Percentiles rank a stretch among this genome's conserved stretches.
These are phyloP conservation scores for Bradypodion ventrale DNA, from an alignment of 2,797 vertebrate species.

Conservation along the genomic window DNA sequence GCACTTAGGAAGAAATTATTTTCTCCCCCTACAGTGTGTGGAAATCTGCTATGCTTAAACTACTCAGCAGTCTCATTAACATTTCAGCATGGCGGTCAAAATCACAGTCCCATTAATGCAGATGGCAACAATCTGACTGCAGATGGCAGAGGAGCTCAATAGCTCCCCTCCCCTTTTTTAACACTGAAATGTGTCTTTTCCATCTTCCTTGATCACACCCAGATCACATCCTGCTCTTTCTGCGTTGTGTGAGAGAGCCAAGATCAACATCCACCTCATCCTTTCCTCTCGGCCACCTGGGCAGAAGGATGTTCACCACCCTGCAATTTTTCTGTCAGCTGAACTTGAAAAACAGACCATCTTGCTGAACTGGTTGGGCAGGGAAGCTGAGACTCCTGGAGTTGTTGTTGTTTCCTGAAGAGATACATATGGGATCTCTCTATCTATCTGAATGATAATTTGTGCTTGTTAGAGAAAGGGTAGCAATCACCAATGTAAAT, in stretches of 20 bases:
- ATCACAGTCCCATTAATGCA: slow-evolving; percentile 48
- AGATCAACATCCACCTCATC: not conserved
- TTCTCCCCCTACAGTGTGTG: not conserved
- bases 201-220: slow-evolving; percentile 46
- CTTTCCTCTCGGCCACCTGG: not conserved
- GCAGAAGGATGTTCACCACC: not conserved
- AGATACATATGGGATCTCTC: no score
- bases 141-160: slow-evolving; percentile 23
- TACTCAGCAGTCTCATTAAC: slow-evolving; percentile 61
- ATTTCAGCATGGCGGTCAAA: slow-evolving; percentile 46
- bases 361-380: not conserved
- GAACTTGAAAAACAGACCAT: not conserved
- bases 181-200: slow-evolving; percentile 47
- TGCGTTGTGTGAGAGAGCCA: not conserved
- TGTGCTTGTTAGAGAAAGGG: not conserved
- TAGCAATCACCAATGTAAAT: not conserved
- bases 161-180: slow-evolving; percentile 27
- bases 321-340: not conserved
- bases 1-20: slow-evolving; percentile 31
- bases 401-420: not conserved
- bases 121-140: slow-evolving; percentile 44
- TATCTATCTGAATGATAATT: no score
- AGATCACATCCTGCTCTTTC: not conserved
- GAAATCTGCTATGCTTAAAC: slow-evolving; percentile 43
- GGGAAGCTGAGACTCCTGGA: not conserved